These are phyloP conservation scores for Stegastes partitus DNA, from an alignment of 2,113 vertebrate species.

Conservation along the genomic window DNA sequence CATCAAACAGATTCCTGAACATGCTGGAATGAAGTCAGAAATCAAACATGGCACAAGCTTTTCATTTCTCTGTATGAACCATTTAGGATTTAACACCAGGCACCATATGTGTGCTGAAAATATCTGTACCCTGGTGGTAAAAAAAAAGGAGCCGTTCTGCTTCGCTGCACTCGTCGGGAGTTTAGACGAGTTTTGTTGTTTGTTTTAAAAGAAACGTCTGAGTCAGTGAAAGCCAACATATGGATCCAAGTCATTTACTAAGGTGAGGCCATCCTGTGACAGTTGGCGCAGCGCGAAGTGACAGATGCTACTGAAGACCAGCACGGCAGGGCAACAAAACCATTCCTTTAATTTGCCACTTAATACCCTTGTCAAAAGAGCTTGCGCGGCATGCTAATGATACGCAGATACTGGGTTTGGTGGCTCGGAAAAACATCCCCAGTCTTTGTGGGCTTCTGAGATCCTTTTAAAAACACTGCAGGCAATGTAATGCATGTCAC, in stretches of 20 bases:
- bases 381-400: slow-evolving; percentile 30
- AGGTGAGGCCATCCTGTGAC: slow-evolving; percentile 68
- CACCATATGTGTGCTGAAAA: slow-evolving; percentile 29
- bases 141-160: slow-evolving; percentile 22
- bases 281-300: slow-evolving; percentile 64
- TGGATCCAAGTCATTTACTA: slow-evolving; percentile 65
- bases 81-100: not conserved
- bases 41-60: not conserved
- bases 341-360: slow-evolving; percentile 61
- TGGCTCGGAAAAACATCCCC: not conserved
- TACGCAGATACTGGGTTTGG: not conserved
- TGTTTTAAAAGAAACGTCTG: slow-evolving; percentile 50
- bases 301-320: slow-evolving; percentile 69
- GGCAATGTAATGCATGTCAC: not conserved
- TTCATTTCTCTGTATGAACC: not conserved
- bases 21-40: slow-evolving; percentile 2
- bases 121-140: slow-evolving; percentile 23
- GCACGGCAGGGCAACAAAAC: slow-evolving; percentile 58
- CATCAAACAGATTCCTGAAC: slow-evolving; percentile 5
- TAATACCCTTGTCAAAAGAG: slow-evolving; percentile 47
- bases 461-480: not conserved
- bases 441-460: not conserved
- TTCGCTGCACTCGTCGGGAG: slow-evolving; percentile 8
- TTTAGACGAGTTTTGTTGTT: slow-evolving; percentile 47
- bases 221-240: slow-evolving; percentile 68